Conservation (phyloP, 1,140 invertebrate genomes). For the Macrobrachium rosenbergii region DNA sequence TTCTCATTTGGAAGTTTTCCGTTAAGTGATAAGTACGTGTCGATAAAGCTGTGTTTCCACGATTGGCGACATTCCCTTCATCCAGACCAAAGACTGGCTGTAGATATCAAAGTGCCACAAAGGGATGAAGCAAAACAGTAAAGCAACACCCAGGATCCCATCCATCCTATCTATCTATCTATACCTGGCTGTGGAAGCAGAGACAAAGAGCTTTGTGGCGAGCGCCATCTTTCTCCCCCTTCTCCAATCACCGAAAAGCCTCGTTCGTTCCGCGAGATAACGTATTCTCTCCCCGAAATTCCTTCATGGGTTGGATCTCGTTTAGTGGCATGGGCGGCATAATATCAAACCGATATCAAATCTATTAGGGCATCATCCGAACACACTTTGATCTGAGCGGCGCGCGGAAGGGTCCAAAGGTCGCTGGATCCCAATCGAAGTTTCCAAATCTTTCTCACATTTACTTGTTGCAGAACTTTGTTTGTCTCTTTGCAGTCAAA, state of each 20-base stretch:
- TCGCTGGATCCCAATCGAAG: conserved; percentile 25
- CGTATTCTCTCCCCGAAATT: conserved; percentile 35
- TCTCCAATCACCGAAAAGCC: conserved; percentile 6
- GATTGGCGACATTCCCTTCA: no score
- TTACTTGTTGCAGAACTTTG: no score
- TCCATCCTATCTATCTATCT: no score
- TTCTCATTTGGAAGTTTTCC: no score
- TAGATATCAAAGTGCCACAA: no score
- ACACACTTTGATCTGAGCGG: conserved; percentile 42
- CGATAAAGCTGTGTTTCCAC: no score
- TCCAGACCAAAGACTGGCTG: no score
- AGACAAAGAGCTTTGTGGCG: neutral
- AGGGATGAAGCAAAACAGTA: no score
- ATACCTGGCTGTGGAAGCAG: no score
- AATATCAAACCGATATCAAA: conserved; percentile 54
- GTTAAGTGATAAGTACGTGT: no score
- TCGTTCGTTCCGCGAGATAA: conserved; percentile 38
- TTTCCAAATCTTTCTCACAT: conserved; percentile 15
- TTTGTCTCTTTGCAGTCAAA: no score
- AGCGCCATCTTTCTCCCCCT: neutral
- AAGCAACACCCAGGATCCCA: no score
- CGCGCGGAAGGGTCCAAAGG: conserved; percentile 31
- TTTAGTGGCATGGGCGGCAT: conserved; percentile 43
- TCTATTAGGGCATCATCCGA: conserved; percentile 47
- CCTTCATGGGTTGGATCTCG: conserved; percentile 29